Evolutionary conservation across 2,797 vertebrate species (phyloP).

Genomic region (Acanthornis magna): DNA sequence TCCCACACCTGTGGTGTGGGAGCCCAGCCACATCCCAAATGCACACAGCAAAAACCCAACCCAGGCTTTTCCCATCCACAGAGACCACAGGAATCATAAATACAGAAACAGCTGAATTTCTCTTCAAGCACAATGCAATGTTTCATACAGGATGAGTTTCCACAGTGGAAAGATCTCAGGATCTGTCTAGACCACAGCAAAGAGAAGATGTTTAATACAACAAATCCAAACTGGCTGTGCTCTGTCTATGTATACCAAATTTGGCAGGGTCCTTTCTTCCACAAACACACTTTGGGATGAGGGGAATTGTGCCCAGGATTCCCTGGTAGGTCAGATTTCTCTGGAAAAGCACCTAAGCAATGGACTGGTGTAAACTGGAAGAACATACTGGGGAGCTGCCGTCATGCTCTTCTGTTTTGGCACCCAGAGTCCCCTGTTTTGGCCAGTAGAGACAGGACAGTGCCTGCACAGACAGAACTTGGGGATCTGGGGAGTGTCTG

Average conservation of each 20-base stretch:
- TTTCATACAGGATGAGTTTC: background rate
- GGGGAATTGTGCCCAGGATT: background rate
- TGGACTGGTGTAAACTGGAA: background rate
- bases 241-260: background rate
- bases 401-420: background rate
- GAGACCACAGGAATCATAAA: background rate
- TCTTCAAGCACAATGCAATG: background rate
- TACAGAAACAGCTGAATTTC: background rate
- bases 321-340: background rate
- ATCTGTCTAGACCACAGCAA: background rate
- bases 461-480: background rate
- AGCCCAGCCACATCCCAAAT: background rate
- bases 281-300: background rate
- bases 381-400: background rate
- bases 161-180: background rate
- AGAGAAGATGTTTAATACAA: background rate
- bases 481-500: background rate
- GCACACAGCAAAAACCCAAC: background rate
- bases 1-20: background rate
- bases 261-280: background rate
- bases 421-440: background rate
- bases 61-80: background rate
- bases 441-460: background rate
- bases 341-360: background rate
- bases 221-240: background rate